These are phyloP conservation scores for Pyrgus malvae DNA, from an alignment of 2,888 invertebrate species.

Conservation along the genomic window DNA sequence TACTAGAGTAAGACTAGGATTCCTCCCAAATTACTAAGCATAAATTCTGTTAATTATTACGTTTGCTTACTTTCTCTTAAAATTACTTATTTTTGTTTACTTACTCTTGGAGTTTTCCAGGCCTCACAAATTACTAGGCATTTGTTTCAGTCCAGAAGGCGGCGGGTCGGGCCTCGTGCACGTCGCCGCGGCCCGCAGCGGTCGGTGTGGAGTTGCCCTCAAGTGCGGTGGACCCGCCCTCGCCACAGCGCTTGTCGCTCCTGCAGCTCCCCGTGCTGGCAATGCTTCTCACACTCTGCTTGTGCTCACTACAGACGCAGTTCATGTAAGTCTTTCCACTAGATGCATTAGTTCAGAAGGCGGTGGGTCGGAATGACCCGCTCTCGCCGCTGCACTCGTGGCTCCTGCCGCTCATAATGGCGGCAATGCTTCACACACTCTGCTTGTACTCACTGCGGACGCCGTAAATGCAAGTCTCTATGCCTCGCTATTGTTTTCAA, in stretches of 20 bases:
- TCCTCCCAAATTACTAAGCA: too few relatives aligned
- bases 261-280: constrained; percentile 30
- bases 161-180: constrained; percentile 29
- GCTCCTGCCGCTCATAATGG: constrained; percentile 34
- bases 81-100: too few relatives aligned
- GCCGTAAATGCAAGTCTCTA: constrained; percentile 37
- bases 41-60: too few relatives aligned
- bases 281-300: constrained; percentile 28
- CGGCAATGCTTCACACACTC: not conserved
- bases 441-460: constrained; percentile 41
- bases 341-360: not conserved
- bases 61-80: too few relatives aligned
- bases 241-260: constrained; percentile 33
- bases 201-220: constrained; percentile 32
- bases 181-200: constrained; percentile 34
- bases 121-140: too few relatives aligned
- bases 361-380: too few relatives aligned
- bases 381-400: constrained; percentile 4
- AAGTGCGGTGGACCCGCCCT: constrained; percentile 31
- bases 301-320: constrained; percentile 38
- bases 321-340: constrained; percentile 35
- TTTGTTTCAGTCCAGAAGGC: constrained; percentile 33
- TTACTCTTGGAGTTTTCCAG: too few relatives aligned
- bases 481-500: too few relatives aligned
- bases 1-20: too few relatives aligned